phyloP scores from a whole-genome alignment of 1,140 invertebrate genomes.

The Pogonognathellus flavescens region DNA sequence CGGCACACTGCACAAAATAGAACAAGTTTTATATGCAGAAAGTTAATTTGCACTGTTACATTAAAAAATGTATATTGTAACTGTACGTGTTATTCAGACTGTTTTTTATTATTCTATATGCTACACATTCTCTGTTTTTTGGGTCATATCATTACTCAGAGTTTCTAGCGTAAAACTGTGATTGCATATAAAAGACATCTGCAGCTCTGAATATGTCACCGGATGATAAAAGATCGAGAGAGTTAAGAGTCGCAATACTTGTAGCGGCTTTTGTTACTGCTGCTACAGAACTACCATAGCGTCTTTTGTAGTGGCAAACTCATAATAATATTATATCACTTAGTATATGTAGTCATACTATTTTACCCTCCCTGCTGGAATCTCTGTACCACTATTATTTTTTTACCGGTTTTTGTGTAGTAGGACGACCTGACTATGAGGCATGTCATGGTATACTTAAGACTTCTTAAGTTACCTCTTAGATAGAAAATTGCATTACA shows the following conservation, averaged over 20 bases:
- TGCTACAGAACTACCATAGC: neutral
- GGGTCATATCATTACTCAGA: neutral
- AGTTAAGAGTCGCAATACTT: neutral
- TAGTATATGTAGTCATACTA: too few species aligned
- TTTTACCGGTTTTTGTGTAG: too few species aligned
- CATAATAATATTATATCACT: too few species aligned
- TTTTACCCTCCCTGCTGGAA: too few species aligned
- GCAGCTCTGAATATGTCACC: conserved; percentile 34
- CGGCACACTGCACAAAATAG: too few species aligned
- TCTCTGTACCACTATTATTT: too few species aligned
- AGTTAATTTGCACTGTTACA: too few species aligned
- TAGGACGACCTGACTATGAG: too few species aligned
- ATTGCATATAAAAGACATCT: conserved; percentile 49
- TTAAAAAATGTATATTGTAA: too few species aligned
- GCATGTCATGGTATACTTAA: neutral
- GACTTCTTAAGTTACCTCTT: conserved; percentile 28
- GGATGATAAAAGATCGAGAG: conserved; percentile 21
- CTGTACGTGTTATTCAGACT: neutral
- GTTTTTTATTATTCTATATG: neutral
- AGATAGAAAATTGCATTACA: conserved; percentile 47
- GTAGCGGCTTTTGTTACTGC: conserved; percentile 6
- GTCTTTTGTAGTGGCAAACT: too few species aligned
- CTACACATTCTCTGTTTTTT: neutral
- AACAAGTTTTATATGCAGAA: too few species aligned
- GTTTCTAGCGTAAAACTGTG: neutral